phyloP scores from a whole-genome alignment of 1,140 invertebrate species.

The Anastrepha ludens region DNA sequence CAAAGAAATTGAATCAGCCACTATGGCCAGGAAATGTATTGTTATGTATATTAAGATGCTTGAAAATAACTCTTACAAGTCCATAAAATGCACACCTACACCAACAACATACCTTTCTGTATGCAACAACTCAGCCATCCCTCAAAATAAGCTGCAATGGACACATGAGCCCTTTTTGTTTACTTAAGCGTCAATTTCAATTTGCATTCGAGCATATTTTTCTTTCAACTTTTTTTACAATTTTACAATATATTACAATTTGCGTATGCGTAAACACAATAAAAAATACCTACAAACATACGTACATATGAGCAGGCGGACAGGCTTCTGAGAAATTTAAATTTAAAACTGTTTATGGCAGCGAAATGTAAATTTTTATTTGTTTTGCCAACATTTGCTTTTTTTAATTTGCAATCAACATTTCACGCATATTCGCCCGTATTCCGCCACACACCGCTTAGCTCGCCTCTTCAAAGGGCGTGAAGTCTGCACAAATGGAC shows the following conservation, averaged over 20 bases:
- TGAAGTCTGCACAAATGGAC: constrained; percentile 51
- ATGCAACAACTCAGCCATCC: background rate
- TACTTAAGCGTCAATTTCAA: constrained; percentile 73
- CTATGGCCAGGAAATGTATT: no score
- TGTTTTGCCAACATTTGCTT: constrained; percentile 62
- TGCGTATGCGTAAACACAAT: constrained; percentile 22
- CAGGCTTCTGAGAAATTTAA: background rate
- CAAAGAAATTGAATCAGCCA: no score
- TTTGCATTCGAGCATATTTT: constrained; percentile 63
- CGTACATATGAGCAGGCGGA: background rate
- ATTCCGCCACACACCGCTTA: background rate
- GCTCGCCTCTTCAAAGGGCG: constrained; percentile 43
- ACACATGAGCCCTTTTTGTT: constrained; percentile 58
- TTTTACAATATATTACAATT: constrained; percentile 1
- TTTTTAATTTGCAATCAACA: constrained; percentile 62
- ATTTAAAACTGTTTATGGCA: constrained; percentile 74
- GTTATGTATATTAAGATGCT: no score
- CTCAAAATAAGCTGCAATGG: background rate
- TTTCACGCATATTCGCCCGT: background rate
- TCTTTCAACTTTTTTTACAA: constrained; percentile 22
- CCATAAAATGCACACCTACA: constrained; percentile 15
- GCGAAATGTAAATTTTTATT: constrained; percentile 74
- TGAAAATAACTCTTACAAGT: background rate
- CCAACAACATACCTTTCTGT: background rate
- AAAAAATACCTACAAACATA: constrained; percentile 48